Conservation (phyloP, 1,140 invertebrate genomes). For the Cydia strobilella region DNA sequence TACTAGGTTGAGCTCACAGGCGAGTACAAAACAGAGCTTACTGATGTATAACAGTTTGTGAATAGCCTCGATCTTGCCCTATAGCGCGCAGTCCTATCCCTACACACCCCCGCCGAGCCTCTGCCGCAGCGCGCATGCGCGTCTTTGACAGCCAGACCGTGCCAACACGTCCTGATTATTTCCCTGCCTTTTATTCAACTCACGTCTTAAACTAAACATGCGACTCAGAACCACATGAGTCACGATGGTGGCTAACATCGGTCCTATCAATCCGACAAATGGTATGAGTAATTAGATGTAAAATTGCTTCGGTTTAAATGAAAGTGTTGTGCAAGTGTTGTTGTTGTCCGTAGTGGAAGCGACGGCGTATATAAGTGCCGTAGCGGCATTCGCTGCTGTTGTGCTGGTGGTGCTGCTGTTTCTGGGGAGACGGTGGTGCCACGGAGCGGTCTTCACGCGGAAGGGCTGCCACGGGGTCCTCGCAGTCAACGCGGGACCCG, state of each 20-base stretch:
- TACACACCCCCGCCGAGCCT: constrained; percentile 70
- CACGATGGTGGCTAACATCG: constrained; percentile 73
- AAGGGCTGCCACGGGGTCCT: constrained; percentile 73
- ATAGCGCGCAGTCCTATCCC: constrained; percentile 53
- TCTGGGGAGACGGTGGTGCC: constrained; percentile 71
- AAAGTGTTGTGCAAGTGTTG: constrained; percentile 34
- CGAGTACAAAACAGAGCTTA: background rate
- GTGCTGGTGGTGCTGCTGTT: constrained; percentile 73
- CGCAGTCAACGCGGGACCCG: constrained; percentile 58
- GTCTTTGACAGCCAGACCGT: constrained; percentile 57
- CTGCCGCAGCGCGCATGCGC: constrained; percentile 64
- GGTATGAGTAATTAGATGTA: constrained; percentile 48
- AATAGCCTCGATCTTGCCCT: constrained; percentile 54
- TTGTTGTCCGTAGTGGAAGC: constrained; percentile 66
- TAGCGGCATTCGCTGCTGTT: constrained; percentile 69
- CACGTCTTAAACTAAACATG: constrained; percentile 39
- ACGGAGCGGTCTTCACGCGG: constrained; percentile 56
- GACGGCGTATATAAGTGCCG: constrained; percentile 75
- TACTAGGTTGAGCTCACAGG: background rate
- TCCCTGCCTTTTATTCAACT: constrained; percentile 21
- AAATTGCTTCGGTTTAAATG: constrained; percentile 2
- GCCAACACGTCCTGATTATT: constrained; percentile 62
- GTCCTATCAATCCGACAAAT: constrained; percentile 66
- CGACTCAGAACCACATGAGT: constrained; percentile 44
- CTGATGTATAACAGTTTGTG: background rate